Base-by-base conservation (phyloP, 2,888 invertebrate species). In the Diarsia brunnea region DNA sequence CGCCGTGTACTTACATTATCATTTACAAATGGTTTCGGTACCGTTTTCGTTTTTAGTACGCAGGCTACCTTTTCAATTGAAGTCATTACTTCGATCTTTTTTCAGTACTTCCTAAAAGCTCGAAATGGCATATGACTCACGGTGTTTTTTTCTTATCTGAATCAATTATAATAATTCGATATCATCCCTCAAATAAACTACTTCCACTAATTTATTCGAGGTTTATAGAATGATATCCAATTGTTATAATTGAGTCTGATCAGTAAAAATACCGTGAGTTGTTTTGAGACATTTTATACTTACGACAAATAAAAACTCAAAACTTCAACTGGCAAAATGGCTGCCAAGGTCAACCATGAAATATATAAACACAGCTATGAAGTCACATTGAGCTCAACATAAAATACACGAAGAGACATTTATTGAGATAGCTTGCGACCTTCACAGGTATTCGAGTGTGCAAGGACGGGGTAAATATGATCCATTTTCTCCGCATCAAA, bases 341-440 rank as follows among this genome's bases (percentile, higher is more conserved):
- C 38, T 55, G 53, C 64, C 63, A 73, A 51, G 63, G 61, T 49
- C 47, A n/a, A 21, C 53, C 58, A 64, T 78, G 69, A 75, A 69
- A 58, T 49, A 24, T 31, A 69, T 31, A 76, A 27, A 65, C 45
- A 45, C 21, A 66, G 67, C 66, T 51, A 74, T 38, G 79, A 67
- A 70, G 31, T 47, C 24, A 49, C 53, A 53, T 66, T 53, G 49
- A 71, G 63, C 16, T 68, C 31, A 31, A 51, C 78, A 69, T 79
- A 84, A 84, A 84, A 84, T 69, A 43, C 78, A 49, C 53, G 72
- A 75, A 63, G 11, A 64, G 80, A 86, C 83, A 55, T 82, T 87
- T 85, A 86, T 78, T 78, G 68, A 68, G 55, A 67, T 49, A 65
- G 21, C 43, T 49, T 21, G 14, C 43, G 69, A 74, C 61, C 49